Evolutionary conservation across 2,797 vertebrate species (phyloP).

Genomic region (Danionella dracula): DNA sequence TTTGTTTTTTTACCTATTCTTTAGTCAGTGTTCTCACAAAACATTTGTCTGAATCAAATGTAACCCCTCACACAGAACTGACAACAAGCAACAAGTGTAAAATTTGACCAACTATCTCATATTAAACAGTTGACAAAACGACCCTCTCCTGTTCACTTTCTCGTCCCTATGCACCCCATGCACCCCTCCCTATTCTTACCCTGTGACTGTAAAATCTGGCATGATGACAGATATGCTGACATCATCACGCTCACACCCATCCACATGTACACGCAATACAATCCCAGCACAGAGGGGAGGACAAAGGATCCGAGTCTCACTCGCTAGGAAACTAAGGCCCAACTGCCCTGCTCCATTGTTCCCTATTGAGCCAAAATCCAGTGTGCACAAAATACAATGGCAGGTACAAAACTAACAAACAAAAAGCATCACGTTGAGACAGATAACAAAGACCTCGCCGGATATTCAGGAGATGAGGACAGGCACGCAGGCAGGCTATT

Average conservation of each 20-base stretch:
- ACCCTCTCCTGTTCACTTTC: background rate
- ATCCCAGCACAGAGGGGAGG: constrained; percentile 41
- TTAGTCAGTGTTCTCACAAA: background rate
- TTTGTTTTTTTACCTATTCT: background rate
- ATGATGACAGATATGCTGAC: constrained; percentile 50
- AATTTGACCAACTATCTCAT: background rate
- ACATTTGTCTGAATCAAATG: background rate
- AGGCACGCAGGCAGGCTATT: constrained; percentile 24
- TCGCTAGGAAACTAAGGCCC: constrained; percentile 46
- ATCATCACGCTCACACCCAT: constrained; percentile 53
- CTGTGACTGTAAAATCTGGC: constrained; percentile 32
- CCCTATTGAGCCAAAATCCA: constrained; percentile 59
- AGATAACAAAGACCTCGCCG: constrained; percentile 8
- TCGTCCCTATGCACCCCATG: background rate
- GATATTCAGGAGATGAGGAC: constrained; percentile 19
- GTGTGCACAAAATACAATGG: constrained; percentile 66
- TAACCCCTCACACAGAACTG: background rate
- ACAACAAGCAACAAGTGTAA: background rate
- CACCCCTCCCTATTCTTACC: constrained; percentile 3
- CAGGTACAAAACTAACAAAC: constrained; percentile 45
- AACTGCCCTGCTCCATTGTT: constrained; percentile 58
- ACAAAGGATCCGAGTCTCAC: constrained; percentile 51
- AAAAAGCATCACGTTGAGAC: constrained; percentile 25
- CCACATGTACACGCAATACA: constrained; percentile 39
- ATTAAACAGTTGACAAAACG: background rate